Conservation (phyloP, 1,140 invertebrate species). For the Telenomus remus region DNA sequence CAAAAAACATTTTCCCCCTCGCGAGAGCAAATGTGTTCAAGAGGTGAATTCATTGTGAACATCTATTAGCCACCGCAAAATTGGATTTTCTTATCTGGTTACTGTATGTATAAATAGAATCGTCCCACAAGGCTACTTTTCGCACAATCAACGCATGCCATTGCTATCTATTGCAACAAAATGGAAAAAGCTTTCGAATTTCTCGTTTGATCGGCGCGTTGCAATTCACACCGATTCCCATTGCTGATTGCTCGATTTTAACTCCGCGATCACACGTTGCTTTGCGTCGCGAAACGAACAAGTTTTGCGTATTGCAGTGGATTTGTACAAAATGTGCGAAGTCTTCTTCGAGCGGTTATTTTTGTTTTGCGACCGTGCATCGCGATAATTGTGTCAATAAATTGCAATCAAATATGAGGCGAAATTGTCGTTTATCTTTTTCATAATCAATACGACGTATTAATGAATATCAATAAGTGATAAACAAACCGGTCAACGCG, state of each 20-base stretch:
- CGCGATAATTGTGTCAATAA: slow-evolving; percentile 37
- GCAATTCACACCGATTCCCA: slow-evolving; percentile 31
- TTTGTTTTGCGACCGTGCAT: slow-evolving; percentile 4
- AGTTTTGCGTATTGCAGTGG: slow-evolving; percentile 14
- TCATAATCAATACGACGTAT: slow-evolving; percentile 36
- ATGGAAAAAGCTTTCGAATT: slow-evolving; percentile 12
- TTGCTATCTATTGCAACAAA: background rate
- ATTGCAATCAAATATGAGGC: slow-evolving; percentile 41
- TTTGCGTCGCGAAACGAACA: too few relatives aligned
- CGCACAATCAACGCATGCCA: too few relatives aligned
- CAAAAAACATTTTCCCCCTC: too few relatives aligned
- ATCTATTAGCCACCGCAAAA: too few relatives aligned
- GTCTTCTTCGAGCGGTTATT: slow-evolving; percentile 9
- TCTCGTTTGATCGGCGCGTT: too few relatives aligned
- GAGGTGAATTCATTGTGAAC: too few relatives aligned
- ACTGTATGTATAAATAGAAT: too few relatives aligned
- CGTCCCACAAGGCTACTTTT: too few relatives aligned
- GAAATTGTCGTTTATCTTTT: slow-evolving; percentile 30
- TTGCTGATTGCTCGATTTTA: slow-evolving; percentile 18
- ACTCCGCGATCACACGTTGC: too few relatives aligned
- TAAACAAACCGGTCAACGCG: slow-evolving; percentile 45
- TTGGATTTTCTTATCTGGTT: too few relatives aligned
- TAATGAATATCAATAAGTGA: slow-evolving; percentile 50
- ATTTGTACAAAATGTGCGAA: slow-evolving; percentile 26
- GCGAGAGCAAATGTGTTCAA: too few relatives aligned